Conservation (phyloP, 2,888 invertebrate genomes). For the Leucophora obtusa region DNA sequence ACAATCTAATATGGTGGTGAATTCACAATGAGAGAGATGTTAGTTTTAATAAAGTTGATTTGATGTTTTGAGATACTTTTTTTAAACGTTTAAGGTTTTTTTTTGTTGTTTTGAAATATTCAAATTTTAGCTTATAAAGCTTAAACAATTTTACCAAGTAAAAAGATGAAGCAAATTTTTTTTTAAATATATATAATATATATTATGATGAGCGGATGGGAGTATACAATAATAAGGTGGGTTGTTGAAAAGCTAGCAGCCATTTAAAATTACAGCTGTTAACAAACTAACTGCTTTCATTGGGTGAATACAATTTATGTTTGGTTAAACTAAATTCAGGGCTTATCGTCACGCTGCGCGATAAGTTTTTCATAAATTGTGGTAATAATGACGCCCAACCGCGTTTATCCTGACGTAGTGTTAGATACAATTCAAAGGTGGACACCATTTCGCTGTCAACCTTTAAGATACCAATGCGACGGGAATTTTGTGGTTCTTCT, state of each 20-base stretch:
- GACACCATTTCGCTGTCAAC: slow-evolving; percentile 74
- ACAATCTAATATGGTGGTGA: slow-evolving; percentile 63
- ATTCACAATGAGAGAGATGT: slow-evolving; percentile 62
- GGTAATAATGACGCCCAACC: slow-evolving; percentile 75
- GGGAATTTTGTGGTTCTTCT: slow-evolving; percentile 74
- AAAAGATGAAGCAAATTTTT: slow-evolving; percentile 28
- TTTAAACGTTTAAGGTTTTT: slow-evolving; percentile 6
- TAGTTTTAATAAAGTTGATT: slow-evolving; percentile 8
- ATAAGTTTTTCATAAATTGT: slow-evolving; percentile 75
- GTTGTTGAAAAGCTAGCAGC: slow-evolving; percentile 55
- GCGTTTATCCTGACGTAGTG: slow-evolving; percentile 75
- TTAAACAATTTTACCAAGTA: slow-evolving; percentile 28
- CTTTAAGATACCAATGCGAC: slow-evolving; percentile 74
- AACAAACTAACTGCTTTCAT: slow-evolving; percentile 63
- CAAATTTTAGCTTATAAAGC: slow-evolving; percentile 49
- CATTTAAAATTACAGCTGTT: slow-evolving; percentile 5
- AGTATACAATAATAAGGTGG: slow-evolving; percentile 63
- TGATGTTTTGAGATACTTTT: slow-evolving; percentile 49
- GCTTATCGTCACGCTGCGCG: slow-evolving; percentile 75
- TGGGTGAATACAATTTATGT: slow-evolving; percentile 72
- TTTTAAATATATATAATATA: background rate
- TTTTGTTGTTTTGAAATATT: slow-evolving; percentile 6
- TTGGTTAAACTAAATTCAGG: slow-evolving; percentile 75
- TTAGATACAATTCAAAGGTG: slow-evolving; percentile 74
- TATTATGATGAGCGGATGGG: slow-evolving; percentile 22